A percentile compares a stretch with the other conserved stretches of the same genome.
Evolutionary conservation across 2,888 invertebrate genomes (phyloP).

Genomic region (Eilema depressum): DNA sequence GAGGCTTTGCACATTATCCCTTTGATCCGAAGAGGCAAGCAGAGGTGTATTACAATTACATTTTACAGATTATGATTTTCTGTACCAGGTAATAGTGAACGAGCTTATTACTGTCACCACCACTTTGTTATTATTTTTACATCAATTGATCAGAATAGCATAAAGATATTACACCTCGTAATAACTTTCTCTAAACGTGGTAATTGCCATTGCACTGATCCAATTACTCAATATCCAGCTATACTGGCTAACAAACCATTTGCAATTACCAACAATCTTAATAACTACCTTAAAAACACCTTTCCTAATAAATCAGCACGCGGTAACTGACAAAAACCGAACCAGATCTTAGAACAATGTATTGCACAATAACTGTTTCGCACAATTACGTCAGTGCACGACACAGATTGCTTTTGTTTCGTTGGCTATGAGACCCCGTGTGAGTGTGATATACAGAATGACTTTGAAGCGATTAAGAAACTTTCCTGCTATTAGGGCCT

Average conservation of each 20-base stretch:
- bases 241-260: conserved; percentile 12
- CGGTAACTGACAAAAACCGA: conserved; percentile 45
- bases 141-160: too few species aligned
- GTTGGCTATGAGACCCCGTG: conserved; percentile 40
- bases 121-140: too few species aligned
- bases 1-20: too few species aligned
- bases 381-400: conserved; percentile 51
- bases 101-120: too few species aligned
- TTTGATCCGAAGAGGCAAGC: too few species aligned
- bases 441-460: conserved; percentile 34
- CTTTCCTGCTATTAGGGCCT: not conserved
- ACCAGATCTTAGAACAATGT: conserved; percentile 54
- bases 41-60: too few species aligned
- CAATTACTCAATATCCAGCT: conserved; percentile 22
- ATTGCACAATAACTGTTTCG: conserved; percentile 54
- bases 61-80: too few species aligned
- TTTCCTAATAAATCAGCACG: conserved; percentile 40
- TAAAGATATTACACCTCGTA: not conserved
- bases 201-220: conserved; percentile 10
- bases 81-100: too few species aligned
- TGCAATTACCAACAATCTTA: conserved; percentile 2
- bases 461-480: conserved; percentile 7
- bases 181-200: conserved; percentile 10
- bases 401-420: conserved; percentile 37
- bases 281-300: conserved; percentile 24